Percentiles rank a stretch among this genome's conserved stretches.
Evolutionary conservation across 2,797 vertebrate genomes (phyloP).

Genomic region (Dryobates pubescens): DNA sequence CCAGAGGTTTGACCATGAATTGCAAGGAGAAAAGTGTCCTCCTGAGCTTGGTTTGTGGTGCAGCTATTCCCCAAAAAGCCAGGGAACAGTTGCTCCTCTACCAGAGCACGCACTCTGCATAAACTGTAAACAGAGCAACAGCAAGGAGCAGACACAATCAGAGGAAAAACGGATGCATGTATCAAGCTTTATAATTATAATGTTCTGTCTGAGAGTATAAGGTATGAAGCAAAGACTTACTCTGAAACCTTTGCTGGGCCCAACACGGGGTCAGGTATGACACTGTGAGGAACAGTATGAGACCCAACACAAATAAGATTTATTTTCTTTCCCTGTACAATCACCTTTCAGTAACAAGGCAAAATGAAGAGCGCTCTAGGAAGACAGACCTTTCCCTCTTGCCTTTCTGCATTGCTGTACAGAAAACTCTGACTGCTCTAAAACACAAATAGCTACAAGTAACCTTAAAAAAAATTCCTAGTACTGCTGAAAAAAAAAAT

Average conservation of each 20-base stretch:
- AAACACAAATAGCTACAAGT: not conserved
- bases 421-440: not conserved
- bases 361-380: not conserved
- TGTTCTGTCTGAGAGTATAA: not conserved
- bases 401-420: not conserved
- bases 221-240: not conserved
- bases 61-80: not conserved
- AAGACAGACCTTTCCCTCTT: not conserved
- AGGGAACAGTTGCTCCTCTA: not conserved
- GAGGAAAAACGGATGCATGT: not conserved
- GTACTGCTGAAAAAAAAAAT: not conserved
- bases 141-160: not conserved
- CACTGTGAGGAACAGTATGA: not conserved
- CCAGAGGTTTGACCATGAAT: fast-evolving
- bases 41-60: not conserved
- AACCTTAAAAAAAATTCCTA: not conserved
- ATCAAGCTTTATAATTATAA: not conserved
- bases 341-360: not conserved
- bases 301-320: not conserved
- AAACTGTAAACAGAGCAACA: not conserved
- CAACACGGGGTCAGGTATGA: not conserved
- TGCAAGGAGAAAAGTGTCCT: not conserved
- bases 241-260: not conserved
- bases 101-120: not conserved
- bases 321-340: not conserved